Evolutionary conservation across 2,888 invertebrate species (phyloP).

Genomic region (Cacoxenus indagator): DNA sequence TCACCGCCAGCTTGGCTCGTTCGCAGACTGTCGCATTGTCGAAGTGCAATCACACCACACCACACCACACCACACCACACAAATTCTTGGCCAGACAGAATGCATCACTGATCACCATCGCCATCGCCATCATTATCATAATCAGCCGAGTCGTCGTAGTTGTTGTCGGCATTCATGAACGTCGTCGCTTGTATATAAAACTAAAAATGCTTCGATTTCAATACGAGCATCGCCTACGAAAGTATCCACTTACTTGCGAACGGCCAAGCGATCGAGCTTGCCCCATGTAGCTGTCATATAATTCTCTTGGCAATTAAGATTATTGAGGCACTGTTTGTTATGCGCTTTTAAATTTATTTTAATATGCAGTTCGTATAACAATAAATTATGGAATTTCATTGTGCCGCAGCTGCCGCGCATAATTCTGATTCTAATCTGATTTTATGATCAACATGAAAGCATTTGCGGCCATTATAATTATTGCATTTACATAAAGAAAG

Average conservation of each 20-base stretch:
- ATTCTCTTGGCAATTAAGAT: constrained; percentile 20
- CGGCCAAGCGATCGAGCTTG: background rate
- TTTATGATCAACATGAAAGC: background rate
- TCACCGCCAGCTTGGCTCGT: background rate
- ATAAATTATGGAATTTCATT: background rate
- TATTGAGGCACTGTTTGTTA: constrained; percentile 1
- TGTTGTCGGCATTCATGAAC: background rate
- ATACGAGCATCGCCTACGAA: background rate
- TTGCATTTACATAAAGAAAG: background rate
- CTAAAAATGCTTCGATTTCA: background rate
- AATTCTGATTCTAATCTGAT: background rate
- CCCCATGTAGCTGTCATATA: background rate
- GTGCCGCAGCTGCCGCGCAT: background rate
- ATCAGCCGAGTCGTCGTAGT: too few relatives aligned
- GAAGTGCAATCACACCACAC: background rate
- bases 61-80: background rate
- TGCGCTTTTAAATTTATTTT: constrained; percentile 18
- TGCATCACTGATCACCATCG: constrained; percentile 20
- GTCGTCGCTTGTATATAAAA: background rate
- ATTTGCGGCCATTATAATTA: background rate
- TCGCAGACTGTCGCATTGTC: background rate
- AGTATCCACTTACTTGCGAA: background rate
- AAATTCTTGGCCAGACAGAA: background rate
- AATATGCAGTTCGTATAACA: constrained; percentile 13
- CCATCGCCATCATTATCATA: background rate